Percentiles rank a stretch among this genome's conserved stretches.
Evolutionary conservation across 2,797 vertebrate species (phyloP).

Genomic region (Brotogeris chrysoptera): DNA sequence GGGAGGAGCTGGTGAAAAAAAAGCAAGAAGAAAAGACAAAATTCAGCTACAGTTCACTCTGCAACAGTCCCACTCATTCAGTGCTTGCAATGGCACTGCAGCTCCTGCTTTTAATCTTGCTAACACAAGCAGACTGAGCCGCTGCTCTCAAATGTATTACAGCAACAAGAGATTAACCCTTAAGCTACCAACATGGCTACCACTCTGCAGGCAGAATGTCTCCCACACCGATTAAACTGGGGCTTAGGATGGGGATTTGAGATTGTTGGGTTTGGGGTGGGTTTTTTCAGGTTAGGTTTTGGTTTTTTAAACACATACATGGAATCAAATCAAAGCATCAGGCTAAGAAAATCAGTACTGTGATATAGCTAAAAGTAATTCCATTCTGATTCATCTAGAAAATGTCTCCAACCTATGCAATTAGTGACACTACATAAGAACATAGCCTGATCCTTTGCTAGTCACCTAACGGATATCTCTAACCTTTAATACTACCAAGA

Average conservation of each 20-base stretch:
- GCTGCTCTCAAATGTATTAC: constrained; percentile 79
- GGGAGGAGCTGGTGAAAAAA: constrained; percentile 88
- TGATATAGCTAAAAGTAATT: not conserved
- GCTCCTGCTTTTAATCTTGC: constrained; percentile 91
- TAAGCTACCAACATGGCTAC: constrained; percentile 81
- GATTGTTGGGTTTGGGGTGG: not conserved
- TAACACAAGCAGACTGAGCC: constrained; percentile 86
- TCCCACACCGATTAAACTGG: constrained; percentile 25
- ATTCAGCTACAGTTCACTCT: constrained; percentile 78
- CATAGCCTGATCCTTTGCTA: not conserved
- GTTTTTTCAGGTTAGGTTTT: not conserved
- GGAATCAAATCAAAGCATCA: not conserved
- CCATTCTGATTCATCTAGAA: constrained; percentile 6
- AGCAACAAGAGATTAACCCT: constrained; percentile 86
- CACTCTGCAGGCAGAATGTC: constrained; percentile 71
- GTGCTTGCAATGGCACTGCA: constrained; percentile 81
- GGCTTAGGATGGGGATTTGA: not conserved
- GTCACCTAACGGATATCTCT: not conserved
- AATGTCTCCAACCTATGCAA: constrained; percentile 11
- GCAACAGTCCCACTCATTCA: constrained; percentile 76
- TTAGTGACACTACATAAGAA: not conserved
- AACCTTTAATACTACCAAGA: not conserved
- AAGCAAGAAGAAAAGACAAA: constrained; percentile 69
- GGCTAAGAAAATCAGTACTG: not conserved
- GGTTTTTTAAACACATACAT: constrained; percentile 16